phyloP scores from a whole-genome alignment of 2,113 vertebrate species.

The Oreochromis tanganicae region DNA sequence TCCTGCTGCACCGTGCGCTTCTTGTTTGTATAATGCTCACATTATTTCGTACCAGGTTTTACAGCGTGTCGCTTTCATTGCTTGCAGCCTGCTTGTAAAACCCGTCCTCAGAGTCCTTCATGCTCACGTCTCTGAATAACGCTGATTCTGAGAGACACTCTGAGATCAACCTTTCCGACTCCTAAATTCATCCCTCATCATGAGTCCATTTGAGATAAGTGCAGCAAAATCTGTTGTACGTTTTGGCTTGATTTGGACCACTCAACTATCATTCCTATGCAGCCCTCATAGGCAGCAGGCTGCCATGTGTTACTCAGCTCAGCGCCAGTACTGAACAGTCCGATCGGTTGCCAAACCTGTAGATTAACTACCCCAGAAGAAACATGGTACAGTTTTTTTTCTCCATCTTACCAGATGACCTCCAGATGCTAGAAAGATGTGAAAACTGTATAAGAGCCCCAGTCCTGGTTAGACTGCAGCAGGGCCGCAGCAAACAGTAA shows the following conservation, averaged over 20 bases:
- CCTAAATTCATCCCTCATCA: slow-evolving; percentile 30
- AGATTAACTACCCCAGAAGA: slow-evolving; percentile 51
- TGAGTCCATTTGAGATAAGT: slow-evolving; percentile 53
- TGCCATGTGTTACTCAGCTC: slow-evolving; percentile 40
- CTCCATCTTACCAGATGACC: slow-evolving; percentile 34
- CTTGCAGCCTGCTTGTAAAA: slow-evolving; percentile 21
- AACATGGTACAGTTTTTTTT: slow-evolving; percentile 32
- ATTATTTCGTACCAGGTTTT: background rate
- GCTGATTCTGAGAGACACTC: slow-evolving; percentile 2
- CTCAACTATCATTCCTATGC: slow-evolving; percentile 53
- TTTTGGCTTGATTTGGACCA: slow-evolving; percentile 48
- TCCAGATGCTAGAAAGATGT: slow-evolving; percentile 38
- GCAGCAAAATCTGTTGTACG: slow-evolving; percentile 31
- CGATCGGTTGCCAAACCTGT: slow-evolving; percentile 47
- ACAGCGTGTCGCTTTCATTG: slow-evolving; percentile 1
- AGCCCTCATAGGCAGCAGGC: slow-evolving; percentile 35
- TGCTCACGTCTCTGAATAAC: background rate
- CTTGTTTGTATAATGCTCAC: slow-evolving; percentile 17
- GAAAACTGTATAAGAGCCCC: slow-evolving; percentile 42
- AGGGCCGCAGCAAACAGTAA: slow-evolving; percentile 52
- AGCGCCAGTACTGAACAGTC: slow-evolving; percentile 41
- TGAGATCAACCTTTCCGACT: slow-evolving; percentile 24
- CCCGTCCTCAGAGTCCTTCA: slow-evolving; percentile 20
- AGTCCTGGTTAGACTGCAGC: slow-evolving; percentile 36
- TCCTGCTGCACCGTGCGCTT: background rate